Conservation (phyloP, 2,888 invertebrate species). For the Parelbella ahira region DNA sequence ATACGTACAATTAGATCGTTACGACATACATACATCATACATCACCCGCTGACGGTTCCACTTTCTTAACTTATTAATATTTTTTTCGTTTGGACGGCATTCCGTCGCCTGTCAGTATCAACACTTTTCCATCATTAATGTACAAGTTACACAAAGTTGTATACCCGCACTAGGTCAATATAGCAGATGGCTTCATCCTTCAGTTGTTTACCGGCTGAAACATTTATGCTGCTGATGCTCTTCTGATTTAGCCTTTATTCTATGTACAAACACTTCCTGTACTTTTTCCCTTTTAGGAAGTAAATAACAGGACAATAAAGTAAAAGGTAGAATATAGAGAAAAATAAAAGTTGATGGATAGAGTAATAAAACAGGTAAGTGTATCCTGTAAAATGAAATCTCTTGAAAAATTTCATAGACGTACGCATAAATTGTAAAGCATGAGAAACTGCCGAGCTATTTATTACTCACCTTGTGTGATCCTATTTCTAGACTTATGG, state of each 20-base stretch:
- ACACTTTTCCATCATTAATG: too few relatives aligned
- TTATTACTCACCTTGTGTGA: constrained; percentile 15
- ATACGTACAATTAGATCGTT: constrained; percentile 16
- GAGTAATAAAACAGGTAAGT: too few relatives aligned
- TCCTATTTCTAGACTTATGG: constrained; percentile 19
- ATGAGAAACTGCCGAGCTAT: constrained; percentile 17
- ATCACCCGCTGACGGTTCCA: constrained; percentile 9
- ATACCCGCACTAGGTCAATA: too few relatives aligned
- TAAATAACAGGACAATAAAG: too few relatives aligned
- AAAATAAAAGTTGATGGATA: not conserved
- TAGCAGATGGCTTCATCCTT: too few relatives aligned
- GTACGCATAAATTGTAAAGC: constrained; percentile 22
- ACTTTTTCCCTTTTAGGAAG: too few relatives aligned
- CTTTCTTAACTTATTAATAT: constrained; percentile 17
- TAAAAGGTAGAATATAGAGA: too few relatives aligned
- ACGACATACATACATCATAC: constrained; percentile 13
- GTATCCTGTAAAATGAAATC: constrained; percentile 9
- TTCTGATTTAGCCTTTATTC: too few relatives aligned
- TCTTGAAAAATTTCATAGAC: constrained; percentile 14
- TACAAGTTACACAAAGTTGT: too few relatives aligned
- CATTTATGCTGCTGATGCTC: too few relatives aligned
- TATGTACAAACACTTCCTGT: too few relatives aligned
- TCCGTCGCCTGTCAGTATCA: constrained; percentile 6
- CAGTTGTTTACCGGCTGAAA: too few relatives aligned
- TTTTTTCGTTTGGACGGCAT: constrained; percentile 8